Evolutionary conservation across 2,797 vertebrate species (phyloP).

Genomic region (Silurus lanzhouensis): DNA sequence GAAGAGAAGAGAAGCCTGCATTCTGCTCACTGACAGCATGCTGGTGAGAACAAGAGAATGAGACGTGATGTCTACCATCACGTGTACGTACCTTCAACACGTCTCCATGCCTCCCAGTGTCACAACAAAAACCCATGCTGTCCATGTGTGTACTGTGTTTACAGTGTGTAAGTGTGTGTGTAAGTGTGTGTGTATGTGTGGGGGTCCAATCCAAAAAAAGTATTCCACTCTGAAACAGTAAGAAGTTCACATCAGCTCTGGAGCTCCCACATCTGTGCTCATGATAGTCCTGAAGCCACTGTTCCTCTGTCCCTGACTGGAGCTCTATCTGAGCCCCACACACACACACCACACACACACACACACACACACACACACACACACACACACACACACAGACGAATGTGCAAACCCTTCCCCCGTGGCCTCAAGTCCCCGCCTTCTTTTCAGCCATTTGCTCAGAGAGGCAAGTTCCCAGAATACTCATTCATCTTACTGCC

Average conservation of each 20-base stretch:
- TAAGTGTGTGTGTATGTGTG: neutral
- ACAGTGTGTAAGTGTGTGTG: neutral
- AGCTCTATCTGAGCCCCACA: conserved; percentile 59
- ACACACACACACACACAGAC: conserved; percentile 55
- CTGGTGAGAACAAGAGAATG: too few species aligned
- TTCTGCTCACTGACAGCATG: neutral
- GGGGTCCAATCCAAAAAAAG: neutral
- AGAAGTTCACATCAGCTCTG: conserved; percentile 7
- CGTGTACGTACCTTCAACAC: conserved; percentile 3
- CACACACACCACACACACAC: conserved; percentile 54
- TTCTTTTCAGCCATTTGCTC: conserved; percentile 95
- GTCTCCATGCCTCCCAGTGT: neutral
- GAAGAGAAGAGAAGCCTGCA: too few species aligned
- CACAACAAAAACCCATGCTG: conserved; percentile 14
- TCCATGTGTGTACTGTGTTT: neutral
- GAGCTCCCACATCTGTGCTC: neutral
- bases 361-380: conserved; percentile 59
- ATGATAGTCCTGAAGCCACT: conserved; percentile 35
- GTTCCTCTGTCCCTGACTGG: conserved; percentile 36
- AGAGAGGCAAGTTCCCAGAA: conserved; percentile 78
- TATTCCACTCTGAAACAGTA: conserved; percentile 24
- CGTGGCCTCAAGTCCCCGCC: conserved; percentile 74
- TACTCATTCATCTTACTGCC: conserved; percentile 95
- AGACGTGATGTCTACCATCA: neutral
- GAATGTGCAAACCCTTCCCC: conserved; percentile 53